Percentiles rank a stretch among this genome's conserved stretches.
These are phyloP conservation scores for Ctenomys sociabilis DNA, from an alignment of 2,113 vertebrate species.

Conservation along the genomic window DNA sequence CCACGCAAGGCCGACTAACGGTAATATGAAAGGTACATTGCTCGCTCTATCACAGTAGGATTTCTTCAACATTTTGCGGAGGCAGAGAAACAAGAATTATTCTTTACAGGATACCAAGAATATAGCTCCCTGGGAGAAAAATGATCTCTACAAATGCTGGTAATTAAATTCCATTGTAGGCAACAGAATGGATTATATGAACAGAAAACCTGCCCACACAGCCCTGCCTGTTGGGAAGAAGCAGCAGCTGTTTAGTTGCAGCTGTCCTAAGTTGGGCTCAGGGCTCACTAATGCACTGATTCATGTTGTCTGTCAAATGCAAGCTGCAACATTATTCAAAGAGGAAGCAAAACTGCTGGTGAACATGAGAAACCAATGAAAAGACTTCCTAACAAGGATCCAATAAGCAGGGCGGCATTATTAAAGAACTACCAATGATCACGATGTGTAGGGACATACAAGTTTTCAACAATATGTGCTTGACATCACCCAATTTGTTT, in stretches of 20 bases:
- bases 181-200: neutral
- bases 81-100: neutral
- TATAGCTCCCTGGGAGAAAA: neutral
- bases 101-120: slow-evolving; percentile 37
- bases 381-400: neutral
- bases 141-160: neutral
- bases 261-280: neutral
- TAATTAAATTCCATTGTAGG: slow-evolving; percentile 48
- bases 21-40: neutral
- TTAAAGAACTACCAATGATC: neutral
- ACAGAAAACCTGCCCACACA: neutral
- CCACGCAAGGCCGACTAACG: neutral
- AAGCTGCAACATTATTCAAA: neutral
- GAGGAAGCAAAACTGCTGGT: slow-evolving; percentile 12
- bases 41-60: neutral
- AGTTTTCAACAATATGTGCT: neutral
- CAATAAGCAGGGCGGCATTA: neutral
- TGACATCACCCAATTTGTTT: neutral
- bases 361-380: neutral
- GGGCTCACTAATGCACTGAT: neutral
- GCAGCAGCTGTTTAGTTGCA: neutral
- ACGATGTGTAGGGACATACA: neutral
- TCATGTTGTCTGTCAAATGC: neutral
- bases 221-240: neutral
- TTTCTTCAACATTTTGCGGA: slow-evolving; percentile 32